Evolutionary conservation across 2,888 invertebrate genomes (phyloP), one percentile per base, ranked within the genome.

Genomic region (Pyrrhosoma nymphula): DNA sequence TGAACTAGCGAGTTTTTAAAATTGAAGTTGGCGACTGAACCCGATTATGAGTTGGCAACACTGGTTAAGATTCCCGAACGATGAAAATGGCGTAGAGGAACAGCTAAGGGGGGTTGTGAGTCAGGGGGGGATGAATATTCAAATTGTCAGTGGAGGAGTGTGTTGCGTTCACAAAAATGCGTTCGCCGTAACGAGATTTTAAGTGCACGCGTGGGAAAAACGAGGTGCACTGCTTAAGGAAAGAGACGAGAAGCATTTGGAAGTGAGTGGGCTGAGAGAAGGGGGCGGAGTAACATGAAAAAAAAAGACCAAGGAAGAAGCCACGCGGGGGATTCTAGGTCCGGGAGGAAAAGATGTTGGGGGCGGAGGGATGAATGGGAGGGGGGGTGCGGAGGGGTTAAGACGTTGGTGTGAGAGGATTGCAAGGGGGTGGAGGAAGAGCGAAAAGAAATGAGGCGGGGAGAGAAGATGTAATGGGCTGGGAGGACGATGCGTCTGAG

Each of bases 141-240:
- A 35, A 35, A 82, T 82, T n/a, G 82, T 10, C 35, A 35, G 82
- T 0, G 4, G 16, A 12, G 82, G 82, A 35, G 35, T 82, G 30
- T 82, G 35, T 82, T 82, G 20, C 82, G 82, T 82, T 82, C 82
- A 14, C 47, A 82, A 82, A 82, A 60, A 82, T 82, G 14, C 35
- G 82, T 82, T 35, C 82, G 82, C 35, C 82, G 82, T 82, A 82
- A 82, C 82, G 82, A 82, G 82, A 82, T 35, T 82, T 63, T n/a
- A 47, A 23, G 93, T 39, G 69, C 39, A 93, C n/a, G 93, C 26
- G 69, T 93, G 63, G 60, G 47, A 69, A 47, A n/a, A 35, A 39
- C 30, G 91, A 39, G 69, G 69, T 63, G 75, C 47, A n/a, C 35
- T 93, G 93, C 20, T 60, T 60, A 60, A 60, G 47, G 39, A 35